phyloP scores from a whole-genome alignment of 1,140 invertebrate species.

The Agraylea sexmaculata region DNA sequence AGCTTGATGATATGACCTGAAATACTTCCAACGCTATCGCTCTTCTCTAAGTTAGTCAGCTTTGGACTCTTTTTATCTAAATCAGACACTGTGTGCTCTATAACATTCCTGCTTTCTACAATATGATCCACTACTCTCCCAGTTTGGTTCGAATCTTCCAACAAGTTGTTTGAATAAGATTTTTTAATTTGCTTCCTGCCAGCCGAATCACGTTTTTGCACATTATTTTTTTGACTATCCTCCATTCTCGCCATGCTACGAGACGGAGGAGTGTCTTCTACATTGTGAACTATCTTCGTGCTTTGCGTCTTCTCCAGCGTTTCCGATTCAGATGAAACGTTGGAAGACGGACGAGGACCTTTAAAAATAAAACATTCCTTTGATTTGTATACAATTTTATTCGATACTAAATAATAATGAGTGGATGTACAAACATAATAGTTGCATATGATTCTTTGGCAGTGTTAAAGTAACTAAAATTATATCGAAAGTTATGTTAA shows the following conservation, averaged over 20 bases:
- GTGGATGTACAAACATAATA: no score
- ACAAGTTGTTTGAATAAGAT: no score
- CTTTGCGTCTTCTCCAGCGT: slow-evolving; percentile 16
- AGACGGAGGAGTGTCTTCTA: slow-evolving; percentile 18
- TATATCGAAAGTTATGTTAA: no score
- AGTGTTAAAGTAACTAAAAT: no score
- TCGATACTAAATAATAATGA: no score
- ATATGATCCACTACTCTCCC: neutral
- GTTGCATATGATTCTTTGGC: no score
- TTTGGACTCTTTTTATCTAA: slow-evolving; percentile 8
- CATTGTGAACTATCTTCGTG: neutral
- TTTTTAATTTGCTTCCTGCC: neutral
- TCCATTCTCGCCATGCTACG: slow-evolving; percentile 22
- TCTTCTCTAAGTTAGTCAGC: slow-evolving; percentile 12
- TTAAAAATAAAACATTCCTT: slow-evolving; percentile 20
- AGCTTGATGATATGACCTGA: slow-evolving; percentile 14
- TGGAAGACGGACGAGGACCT: slow-evolving; percentile 22
- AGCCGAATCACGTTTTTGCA: slow-evolving; percentile 5
- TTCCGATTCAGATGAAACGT: slow-evolving; percentile 22
- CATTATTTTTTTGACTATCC: slow-evolving; percentile 21
- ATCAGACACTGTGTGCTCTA: neutral
- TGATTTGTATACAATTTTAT: slow-evolving; percentile 12
- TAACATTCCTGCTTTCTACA: no score
- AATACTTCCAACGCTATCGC: slow-evolving; percentile 12
- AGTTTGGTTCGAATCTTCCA: neutral